Evolutionary conservation across 1,140 invertebrate genomes (phyloP), one percentile per base, ranked within the genome.

Genomic region (Venturia canescens): DNA sequence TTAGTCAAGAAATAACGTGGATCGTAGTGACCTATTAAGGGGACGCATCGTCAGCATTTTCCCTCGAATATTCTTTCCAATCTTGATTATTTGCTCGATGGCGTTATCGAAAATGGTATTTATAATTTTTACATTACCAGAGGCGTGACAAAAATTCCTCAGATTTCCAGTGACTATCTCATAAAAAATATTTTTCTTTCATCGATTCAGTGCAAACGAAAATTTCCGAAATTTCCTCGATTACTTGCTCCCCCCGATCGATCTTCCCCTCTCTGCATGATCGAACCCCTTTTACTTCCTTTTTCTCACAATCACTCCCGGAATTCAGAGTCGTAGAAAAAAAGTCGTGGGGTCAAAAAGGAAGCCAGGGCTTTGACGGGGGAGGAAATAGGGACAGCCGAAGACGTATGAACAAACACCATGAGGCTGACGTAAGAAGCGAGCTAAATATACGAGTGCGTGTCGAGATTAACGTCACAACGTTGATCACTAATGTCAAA

Each of bases 361-460:
- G 70, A 81, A 71, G 27, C 60, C 21, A 18, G 23, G 48, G 44
- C n/a, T 57, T 69, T 75, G 82, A 79, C 80, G 78, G 67, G n/a
- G 48, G 57, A 79, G 89, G 89, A 90, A 90, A 90, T 90, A 85
- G 85, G 83, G 81, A 86, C 57, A 81, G 87, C 88, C 88, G 86
- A 88, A 88, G 89, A 90, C 85, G 89, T 88, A 90, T 89, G 89
- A 89, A 90, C 88, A 89, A 83, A n/a, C 50, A 13, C 38, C 21
- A 29, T 29, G 48, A 69, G 66, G n/a, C 26, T 3, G 27, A 69
- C 27, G 27, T 34, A 26, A 72, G 50, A 44, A 44, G 63, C 75
- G n/a, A 67, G 7, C 29, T 4, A 48, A 9, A 70, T 44, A 83
- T 0, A 50, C 15, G 1, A 53, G 63, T 29, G 16, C 63, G 72